phyloP scores from a whole-genome alignment of 2,113 vertebrate species.

The Tamias sibiricus region DNA sequence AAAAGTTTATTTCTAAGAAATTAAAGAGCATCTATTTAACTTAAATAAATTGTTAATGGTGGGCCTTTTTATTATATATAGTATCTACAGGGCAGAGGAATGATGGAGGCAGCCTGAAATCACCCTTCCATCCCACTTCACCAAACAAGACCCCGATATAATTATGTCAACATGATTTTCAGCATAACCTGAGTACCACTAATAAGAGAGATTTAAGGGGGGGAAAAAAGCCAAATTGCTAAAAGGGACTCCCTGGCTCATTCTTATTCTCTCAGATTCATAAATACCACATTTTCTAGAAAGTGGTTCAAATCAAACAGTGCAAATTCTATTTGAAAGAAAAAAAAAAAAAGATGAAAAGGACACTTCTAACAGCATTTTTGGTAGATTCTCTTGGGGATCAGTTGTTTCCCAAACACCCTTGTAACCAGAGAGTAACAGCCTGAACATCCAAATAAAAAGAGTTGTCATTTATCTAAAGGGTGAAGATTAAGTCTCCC shows the following conservation, averaged over 20 bases:
- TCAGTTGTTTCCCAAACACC: background rate
- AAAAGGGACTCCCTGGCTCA: background rate
- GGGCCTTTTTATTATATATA: background rate
- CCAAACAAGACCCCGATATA: background rate
- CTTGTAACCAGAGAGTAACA: background rate
- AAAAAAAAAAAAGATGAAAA: background rate
- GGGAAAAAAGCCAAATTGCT: slow-evolving; percentile 14
- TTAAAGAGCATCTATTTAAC: background rate
- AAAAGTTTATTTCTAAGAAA: background rate
- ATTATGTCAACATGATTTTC: background rate
- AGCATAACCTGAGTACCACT: slow-evolving; percentile 10
- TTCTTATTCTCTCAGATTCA: background rate
- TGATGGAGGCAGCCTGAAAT: background rate
- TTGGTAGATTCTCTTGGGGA: background rate
- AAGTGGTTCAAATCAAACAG: background rate
- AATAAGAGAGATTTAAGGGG: background rate
- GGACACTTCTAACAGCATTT: background rate
- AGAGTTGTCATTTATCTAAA: background rate
- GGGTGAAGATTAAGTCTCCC: background rate
- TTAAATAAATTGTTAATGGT: background rate
- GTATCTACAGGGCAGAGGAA: background rate
- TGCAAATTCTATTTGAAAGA: background rate
- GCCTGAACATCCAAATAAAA: background rate
- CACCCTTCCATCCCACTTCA: background rate
- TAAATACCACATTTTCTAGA: background rate